Percentiles rank a stretch among this genome's conserved stretches.
Conservation (phyloP, 2,888 invertebrate genomes). For the Nudaria mundana region DNA sequence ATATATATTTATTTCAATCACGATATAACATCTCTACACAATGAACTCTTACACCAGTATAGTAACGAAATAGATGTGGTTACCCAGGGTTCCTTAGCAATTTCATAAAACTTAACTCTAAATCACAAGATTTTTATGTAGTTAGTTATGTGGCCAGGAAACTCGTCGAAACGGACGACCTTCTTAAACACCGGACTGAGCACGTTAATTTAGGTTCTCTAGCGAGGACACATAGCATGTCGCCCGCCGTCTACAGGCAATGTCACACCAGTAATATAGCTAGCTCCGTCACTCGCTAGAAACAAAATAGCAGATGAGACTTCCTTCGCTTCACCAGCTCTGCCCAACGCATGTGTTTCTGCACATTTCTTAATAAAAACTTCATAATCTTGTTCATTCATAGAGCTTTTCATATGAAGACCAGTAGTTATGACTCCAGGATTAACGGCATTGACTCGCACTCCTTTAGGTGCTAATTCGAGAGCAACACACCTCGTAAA, state of each 20-base stretch:
- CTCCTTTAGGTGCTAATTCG: constrained; percentile 88
- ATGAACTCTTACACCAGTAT: too few species aligned
- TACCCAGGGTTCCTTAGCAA: too few species aligned
- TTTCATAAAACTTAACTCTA: too few species aligned
- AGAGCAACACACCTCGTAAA: constrained; percentile 94
- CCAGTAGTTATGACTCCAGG: constrained; percentile 96
- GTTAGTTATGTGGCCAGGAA: too few species aligned
- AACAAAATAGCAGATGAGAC: constrained; percentile 94
- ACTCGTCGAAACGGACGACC: too few species aligned
- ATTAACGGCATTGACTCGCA: constrained; percentile 94
- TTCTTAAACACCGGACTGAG: too few species aligned
- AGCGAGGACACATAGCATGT: constrained; percentile 92
- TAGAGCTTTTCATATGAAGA: constrained; percentile 89
- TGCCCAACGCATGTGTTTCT: constrained; percentile 93
- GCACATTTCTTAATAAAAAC: constrained; percentile 91
- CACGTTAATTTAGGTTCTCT: constrained; percentile 38
- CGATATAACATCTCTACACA: too few species aligned
- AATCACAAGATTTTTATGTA: too few species aligned
- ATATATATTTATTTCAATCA: too few species aligned
- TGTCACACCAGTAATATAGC: constrained; percentile 92
- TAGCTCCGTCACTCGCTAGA: constrained; percentile 91
- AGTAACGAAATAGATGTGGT: too few species aligned
- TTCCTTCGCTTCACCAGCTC: constrained; percentile 91
- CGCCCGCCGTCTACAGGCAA: constrained; percentile 94
- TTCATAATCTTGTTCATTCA: constrained; percentile 88